Evolutionary conservation across 2,888 invertebrate species (phyloP).

Genomic region (Drosophila setosimentum): DNA sequence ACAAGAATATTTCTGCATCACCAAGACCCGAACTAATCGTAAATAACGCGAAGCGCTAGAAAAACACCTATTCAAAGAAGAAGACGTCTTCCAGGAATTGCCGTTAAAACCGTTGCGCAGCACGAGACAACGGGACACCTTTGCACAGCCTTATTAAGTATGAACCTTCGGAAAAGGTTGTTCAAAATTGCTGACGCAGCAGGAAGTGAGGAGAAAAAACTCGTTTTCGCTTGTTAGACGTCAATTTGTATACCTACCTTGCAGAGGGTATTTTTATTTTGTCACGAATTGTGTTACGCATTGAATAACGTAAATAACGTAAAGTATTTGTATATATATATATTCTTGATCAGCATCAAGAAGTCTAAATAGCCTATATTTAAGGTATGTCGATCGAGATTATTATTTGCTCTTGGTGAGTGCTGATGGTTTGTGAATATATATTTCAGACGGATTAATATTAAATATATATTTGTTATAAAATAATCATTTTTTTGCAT

Average conservation of each 20-base stretch:
- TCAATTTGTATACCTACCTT: conserved; percentile 6
- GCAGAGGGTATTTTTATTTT: not conserved
- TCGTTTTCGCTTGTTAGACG: conserved; percentile 24
- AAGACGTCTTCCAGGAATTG: conserved; percentile 49
- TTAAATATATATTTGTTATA: not conserved
- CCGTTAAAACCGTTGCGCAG: conserved; percentile 58
- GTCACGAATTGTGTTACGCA: not conserved
- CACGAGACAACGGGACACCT: conserved; percentile 57
- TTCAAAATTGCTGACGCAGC: conserved; percentile 54
- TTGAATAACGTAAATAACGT: not conserved
- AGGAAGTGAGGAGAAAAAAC: conserved; percentile 45
- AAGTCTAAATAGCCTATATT: not conserved
- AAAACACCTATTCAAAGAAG: conserved; percentile 30
- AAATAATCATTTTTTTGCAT: not conserved
- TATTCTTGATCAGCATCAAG: not conserved
- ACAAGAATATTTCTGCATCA: not conserved
- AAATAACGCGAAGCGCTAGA: conserved; percentile 4
- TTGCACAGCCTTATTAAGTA: conserved; percentile 37
- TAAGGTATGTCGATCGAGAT: too few relatives aligned
- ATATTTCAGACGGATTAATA: not conserved
- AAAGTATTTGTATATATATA: not conserved
- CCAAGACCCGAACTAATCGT: not conserved
- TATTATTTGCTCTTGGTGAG: too few relatives aligned
- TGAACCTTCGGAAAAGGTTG: conserved; percentile 43
- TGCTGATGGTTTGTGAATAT: too few relatives aligned